Evolutionary conservation across 2,113 vertebrate genomes (phyloP).

Genomic region (Cyanoramphus novaezelandiae): DNA sequence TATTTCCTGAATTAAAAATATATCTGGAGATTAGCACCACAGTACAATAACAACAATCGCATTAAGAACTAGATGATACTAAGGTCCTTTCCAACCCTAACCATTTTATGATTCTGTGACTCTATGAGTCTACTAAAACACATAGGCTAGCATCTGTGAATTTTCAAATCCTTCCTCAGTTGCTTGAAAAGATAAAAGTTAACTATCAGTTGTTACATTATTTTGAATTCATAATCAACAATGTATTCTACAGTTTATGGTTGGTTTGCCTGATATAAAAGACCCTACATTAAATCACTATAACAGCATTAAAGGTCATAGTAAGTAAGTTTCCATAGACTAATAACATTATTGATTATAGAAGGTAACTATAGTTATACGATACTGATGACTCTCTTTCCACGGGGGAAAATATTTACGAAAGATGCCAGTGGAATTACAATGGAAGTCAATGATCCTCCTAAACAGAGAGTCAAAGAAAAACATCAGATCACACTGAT

Average conservation of each 20-base stretch:
- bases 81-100: not conserved
- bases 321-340: not conserved
- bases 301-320: not conserved
- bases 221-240: not conserved
- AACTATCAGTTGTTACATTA: not conserved
- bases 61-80: not conserved
- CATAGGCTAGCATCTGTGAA: not conserved
- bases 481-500: not conserved
- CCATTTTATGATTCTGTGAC: not conserved
- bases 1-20: not conserved
- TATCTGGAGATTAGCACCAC: not conserved
- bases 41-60: not conserved
- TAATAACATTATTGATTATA: not conserved
- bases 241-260: not conserved
- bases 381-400: not conserved
- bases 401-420: not conserved
- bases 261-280: not conserved
- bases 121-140: not conserved
- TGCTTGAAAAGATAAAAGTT: not conserved
- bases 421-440: not conserved
- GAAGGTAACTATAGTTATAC: not conserved
- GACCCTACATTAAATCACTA: not conserved
- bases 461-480: not conserved
- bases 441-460: not conserved
- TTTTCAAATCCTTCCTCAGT: not conserved